Conservation (phyloP, 2,888 invertebrate genomes). For the Trypoxylon attenuatum region DNA sequence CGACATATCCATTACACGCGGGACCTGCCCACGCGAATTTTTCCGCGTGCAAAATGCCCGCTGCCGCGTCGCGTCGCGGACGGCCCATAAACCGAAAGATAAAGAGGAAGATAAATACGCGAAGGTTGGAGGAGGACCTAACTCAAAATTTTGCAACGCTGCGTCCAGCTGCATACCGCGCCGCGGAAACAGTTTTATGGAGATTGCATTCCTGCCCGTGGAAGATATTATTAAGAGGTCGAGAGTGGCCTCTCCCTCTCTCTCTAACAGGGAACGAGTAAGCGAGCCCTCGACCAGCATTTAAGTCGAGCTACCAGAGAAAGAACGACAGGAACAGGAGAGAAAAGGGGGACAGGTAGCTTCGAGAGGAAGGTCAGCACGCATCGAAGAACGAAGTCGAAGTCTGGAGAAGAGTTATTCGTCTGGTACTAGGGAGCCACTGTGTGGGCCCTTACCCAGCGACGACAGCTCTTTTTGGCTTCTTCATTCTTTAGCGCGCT, state of each 20-base stretch:
- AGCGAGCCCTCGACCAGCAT: constrained; percentile 23
- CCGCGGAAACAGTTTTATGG: constrained; percentile 65
- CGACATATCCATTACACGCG: constrained; percentile 8
- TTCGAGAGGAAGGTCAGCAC: no score
- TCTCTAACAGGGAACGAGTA: no score
- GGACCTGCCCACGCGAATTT: constrained; percentile 9
- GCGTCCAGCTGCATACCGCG: constrained; percentile 26
- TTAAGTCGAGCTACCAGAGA: constrained; percentile 24
- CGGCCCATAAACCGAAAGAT: constrained; percentile 28
- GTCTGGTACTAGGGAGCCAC: constrained; percentile 40
- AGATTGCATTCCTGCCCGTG: constrained; percentile 68
- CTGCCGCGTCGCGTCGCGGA: not conserved
- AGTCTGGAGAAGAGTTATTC: constrained; percentile 61
- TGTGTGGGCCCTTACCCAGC: constrained; percentile 31
- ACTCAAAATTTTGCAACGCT: constrained; percentile 49
- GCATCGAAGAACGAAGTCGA: no score
- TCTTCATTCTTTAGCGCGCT: constrained; percentile 24
- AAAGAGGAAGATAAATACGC: constrained; percentile 43
- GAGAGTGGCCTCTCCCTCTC: constrained; percentile 45
- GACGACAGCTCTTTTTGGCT: constrained; percentile 42
- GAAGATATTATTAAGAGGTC: constrained; percentile 68
- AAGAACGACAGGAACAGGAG: not conserved
- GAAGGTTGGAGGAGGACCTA: constrained; percentile 31
- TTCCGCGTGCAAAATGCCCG: not conserved
- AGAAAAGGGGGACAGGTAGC: not conserved